Conservation (phyloP, 2,797 vertebrate genomes). For the Xenentodon cancila region DNA sequence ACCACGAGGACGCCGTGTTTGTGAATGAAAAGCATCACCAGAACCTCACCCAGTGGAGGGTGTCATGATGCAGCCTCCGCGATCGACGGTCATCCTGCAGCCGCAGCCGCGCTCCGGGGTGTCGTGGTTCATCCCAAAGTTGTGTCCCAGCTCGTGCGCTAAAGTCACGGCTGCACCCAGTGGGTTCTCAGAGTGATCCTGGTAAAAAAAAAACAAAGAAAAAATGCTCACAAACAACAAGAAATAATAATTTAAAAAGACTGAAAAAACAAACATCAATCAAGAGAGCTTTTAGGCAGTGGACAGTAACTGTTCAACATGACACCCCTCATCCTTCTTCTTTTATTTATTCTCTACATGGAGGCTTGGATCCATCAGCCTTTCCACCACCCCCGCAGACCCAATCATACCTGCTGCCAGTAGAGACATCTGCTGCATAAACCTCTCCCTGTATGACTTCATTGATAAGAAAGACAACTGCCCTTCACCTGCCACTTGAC, state of each 20-base stretch:
- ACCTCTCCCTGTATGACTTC: constrained; percentile 34
- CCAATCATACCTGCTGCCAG: constrained; percentile 50
- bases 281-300: constrained; percentile 13
- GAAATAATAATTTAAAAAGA: background rate
- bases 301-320: constrained; percentile 5
- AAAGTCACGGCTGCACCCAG: constrained; percentile 96
- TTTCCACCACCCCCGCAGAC: constrained; percentile 56
- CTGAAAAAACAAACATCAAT: constrained; percentile 24
- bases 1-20: too few relatives aligned
- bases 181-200: constrained; percentile 98
- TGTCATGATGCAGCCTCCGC: constrained; percentile 98
- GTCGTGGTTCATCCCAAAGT: constrained; percentile 99
- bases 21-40: background rate
- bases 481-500: constrained; percentile 31
- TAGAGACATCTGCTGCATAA: constrained; percentile 42
- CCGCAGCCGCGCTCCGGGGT: constrained; percentile 93
- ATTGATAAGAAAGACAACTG: constrained; percentile 55
- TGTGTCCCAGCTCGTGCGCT: constrained; percentile 97
- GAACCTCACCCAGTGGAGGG: constrained; percentile 93
- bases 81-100: constrained; percentile 88
- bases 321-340: constrained; percentile 12
- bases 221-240: constrained; percentile 1
- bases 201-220: background rate
- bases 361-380: constrained; percentile 54
- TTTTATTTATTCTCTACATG: constrained; percentile 56